These are phyloP conservation scores for Chroicocephalus ridibundus DNA, from an alignment of 2,113 vertebrate species.

Conservation along the genomic window DNA sequence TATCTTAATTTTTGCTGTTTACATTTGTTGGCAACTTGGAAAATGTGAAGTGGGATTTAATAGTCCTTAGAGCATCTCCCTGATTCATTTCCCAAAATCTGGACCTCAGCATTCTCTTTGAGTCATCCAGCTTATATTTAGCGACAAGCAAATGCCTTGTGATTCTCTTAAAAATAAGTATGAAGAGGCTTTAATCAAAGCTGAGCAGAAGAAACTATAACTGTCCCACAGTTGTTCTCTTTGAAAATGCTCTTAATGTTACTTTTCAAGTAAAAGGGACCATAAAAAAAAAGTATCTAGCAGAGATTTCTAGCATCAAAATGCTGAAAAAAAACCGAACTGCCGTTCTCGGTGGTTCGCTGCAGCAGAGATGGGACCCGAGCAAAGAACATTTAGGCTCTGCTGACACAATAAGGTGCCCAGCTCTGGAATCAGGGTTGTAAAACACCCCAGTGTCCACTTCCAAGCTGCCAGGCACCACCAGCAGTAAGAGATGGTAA, in stretches of 20 bases:
- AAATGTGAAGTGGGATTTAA: slow-evolving; percentile 17
- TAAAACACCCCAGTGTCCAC: not conserved
- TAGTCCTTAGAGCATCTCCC: not conserved
- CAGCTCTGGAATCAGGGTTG: not conserved
- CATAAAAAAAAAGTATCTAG: accelerated
- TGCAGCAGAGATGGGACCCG: not conserved
- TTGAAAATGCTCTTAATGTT: not conserved
- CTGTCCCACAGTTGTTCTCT: not conserved
- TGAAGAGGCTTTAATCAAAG: slow-evolving; percentile 4
- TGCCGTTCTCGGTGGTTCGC: accelerated
- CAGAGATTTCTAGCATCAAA: not conserved
- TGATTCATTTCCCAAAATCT: not conserved
- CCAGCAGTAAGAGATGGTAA: accelerated
- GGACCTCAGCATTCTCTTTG: slow-evolving; percentile 19
- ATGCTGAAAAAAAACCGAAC: not conserved
- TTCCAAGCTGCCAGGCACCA: not conserved
- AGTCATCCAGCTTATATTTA: slow-evolving; percentile 47
- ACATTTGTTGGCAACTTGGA: not conserved
- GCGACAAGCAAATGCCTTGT: not conserved
- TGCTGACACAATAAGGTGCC: too few relatives aligned
- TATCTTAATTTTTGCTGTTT: slow-evolving; percentile 11
- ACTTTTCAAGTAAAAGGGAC: not conserved
- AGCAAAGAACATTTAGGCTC: not conserved
- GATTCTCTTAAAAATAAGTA: slow-evolving; percentile 10
- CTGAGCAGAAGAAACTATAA: not conserved